A percentile compares a stretch with the other conserved stretches of the same genome.
phyloP scores from a whole-genome alignment of 2,113 vertebrate species.

The Sapajus apella region DNA sequence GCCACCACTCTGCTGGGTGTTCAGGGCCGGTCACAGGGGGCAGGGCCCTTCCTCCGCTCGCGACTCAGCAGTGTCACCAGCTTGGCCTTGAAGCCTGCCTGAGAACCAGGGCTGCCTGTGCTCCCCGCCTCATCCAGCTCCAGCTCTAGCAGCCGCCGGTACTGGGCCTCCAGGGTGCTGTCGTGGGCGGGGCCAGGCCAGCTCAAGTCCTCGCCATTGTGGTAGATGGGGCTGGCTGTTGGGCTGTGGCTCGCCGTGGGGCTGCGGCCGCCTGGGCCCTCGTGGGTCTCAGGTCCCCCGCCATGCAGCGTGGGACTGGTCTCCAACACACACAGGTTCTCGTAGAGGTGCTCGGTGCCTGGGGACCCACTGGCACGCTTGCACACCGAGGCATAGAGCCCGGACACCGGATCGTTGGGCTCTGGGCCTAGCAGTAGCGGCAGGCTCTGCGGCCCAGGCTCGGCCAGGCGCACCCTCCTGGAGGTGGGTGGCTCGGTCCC shows the following conservation, averaged over 20 bases:
- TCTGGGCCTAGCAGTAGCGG: neutral
- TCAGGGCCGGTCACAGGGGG: slow-evolving; percentile 77
- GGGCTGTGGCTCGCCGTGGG: slow-evolving; percentile 6
- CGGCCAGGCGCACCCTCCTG: neutral
- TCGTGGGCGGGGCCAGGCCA: neutral
- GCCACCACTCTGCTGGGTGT: neutral
- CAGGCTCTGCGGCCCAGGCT: slow-evolving; percentile 67
- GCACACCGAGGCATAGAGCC: slow-evolving; percentile 56
- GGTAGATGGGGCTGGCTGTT: slow-evolving; percentile 63
- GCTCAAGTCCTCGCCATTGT: slow-evolving; percentile 66
- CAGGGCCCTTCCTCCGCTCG: slow-evolving; percentile 70
- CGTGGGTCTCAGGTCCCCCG: neutral
- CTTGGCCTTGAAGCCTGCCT: slow-evolving; percentile 81
- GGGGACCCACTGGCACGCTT: slow-evolving; percentile 39
- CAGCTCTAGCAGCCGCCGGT: slow-evolving; percentile 58
- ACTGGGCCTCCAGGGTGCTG: slow-evolving; percentile 72
- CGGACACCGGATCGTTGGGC: accelerated
- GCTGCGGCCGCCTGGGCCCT: slow-evolving; percentile 45
- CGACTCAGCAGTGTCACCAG: slow-evolving; percentile 83
- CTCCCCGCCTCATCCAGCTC: neutral
- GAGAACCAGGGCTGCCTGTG: neutral
- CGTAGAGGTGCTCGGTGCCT: slow-evolving; percentile 79
- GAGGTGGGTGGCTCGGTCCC: neutral
- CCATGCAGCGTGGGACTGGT: accelerated
- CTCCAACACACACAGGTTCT: slow-evolving; percentile 80